A percentile compares a stretch with the other conserved stretches of the same genome.
Conservation (phyloP, 2,797 vertebrate species). For the Eidolon dupreanum region DNA sequence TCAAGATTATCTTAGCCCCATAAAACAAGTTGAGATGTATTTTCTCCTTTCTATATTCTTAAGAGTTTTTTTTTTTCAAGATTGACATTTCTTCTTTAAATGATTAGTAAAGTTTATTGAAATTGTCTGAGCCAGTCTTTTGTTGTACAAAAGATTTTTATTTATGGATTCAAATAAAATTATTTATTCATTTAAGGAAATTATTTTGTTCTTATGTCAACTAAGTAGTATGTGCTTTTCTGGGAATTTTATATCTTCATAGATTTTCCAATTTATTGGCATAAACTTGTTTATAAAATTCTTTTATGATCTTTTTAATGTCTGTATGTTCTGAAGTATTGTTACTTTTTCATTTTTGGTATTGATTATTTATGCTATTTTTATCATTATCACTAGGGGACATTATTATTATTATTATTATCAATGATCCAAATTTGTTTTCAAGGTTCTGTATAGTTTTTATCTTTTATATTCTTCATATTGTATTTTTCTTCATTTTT, state of each 20-base stretch:
- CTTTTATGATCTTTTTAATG: neutral
- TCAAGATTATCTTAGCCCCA: neutral
- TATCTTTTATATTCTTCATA: neutral
- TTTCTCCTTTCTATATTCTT: neutral
- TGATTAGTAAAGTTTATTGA: neutral
- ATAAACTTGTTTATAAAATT: neutral
- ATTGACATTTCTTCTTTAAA: neutral
- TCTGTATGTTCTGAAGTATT: neutral
- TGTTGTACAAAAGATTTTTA: neutral
- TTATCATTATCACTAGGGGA: neutral
- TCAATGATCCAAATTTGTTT: neutral
- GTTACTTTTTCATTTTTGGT: neutral
- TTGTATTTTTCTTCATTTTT: neutral
- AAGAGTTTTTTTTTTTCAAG: neutral
- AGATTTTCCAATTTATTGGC: neutral
- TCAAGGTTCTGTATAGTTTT: neutral
- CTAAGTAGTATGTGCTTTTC: neutral
- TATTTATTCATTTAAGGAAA: neutral
- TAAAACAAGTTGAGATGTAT: neutral
- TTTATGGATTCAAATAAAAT: neutral
- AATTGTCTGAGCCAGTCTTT: neutral
- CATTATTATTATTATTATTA: neutral
- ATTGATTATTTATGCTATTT: neutral
- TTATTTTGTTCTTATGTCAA: conserved; percentile 2
- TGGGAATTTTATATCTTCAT: neutral